Percentiles rank a stretch among this genome's conserved stretches.
Evolutionary conservation across 2,113 vertebrate species (phyloP).

Genomic region (Etheostoma spectabile): DNA sequence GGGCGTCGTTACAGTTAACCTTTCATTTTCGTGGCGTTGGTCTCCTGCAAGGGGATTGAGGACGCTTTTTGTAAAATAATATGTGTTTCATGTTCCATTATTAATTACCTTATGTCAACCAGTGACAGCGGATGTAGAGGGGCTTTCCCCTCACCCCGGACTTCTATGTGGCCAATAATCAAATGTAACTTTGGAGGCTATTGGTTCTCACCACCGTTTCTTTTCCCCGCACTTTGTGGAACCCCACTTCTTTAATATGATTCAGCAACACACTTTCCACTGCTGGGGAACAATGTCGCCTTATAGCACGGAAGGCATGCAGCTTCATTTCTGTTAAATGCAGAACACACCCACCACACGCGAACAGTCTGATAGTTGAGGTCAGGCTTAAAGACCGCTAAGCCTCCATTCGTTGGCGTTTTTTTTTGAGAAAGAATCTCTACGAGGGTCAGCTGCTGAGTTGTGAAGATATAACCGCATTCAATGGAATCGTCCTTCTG

Average conservation of each 20-base stretch:
- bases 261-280: constrained; percentile 5
- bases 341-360: background rate
- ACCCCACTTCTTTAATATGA: background rate
- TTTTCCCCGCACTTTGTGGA: background rate
- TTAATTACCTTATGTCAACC: background rate
- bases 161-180: background rate
- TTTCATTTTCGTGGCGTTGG: constrained; percentile 1
- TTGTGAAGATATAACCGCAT: too few species aligned
- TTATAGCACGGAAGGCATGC: background rate
- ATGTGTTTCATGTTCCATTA: constrained; percentile 12
- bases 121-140: background rate
- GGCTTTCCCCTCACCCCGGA: background rate
- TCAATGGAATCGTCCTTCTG: too few species aligned
- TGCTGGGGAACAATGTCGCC: background rate
- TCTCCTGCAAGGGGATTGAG: constrained; percentile 17
- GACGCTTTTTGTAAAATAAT: background rate
- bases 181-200: background rate
- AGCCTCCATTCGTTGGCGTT: too few species aligned
- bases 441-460: background rate
- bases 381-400: background rate
- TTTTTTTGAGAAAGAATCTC: too few species aligned
- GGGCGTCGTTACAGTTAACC: constrained; percentile 26
- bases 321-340: background rate
- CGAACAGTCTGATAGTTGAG: background rate
- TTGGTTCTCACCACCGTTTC: background rate